A percentile compares a stretch with the other conserved stretches of the same genome.
Evolutionary conservation across 2,113 vertebrate species (phyloP).

Genomic region (Psittacus erithacus): DNA sequence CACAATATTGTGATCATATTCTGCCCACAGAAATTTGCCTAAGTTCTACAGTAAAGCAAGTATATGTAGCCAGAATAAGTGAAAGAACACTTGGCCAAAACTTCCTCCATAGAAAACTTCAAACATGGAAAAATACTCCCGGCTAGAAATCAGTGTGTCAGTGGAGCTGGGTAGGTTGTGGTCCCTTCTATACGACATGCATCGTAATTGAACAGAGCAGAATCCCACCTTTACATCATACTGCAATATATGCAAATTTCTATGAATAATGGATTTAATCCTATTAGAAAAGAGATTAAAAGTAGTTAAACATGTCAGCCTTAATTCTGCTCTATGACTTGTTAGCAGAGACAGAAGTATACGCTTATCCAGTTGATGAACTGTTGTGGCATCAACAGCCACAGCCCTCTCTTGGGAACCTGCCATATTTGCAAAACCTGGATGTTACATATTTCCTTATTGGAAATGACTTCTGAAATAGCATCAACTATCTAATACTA

Average conservation of each 20-base stretch:
- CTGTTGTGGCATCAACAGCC: not conserved
- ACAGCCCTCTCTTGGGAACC: not conserved
- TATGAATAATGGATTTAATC: constrained; percentile 47
- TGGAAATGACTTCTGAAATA: not conserved
- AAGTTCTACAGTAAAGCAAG: not conserved
- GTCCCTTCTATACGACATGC: not conserved
- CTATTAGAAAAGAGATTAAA: constrained; percentile 54
- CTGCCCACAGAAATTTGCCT: not conserved
- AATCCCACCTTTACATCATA: not conserved
- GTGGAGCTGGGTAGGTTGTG: not conserved
- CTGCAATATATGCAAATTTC: constrained; percentile 3
- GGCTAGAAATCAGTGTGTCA: not conserved
- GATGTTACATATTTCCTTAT: not conserved
- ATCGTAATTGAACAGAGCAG: not conserved
- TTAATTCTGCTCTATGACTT: constrained; percentile 35
- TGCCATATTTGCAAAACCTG: not conserved
- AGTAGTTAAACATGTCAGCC: constrained; percentile 40
- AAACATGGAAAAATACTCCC: not conserved
- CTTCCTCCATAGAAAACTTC: not conserved
- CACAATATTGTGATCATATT: not conserved
- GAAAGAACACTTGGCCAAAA: not conserved
- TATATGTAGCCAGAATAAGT: not conserved
- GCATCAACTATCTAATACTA: not conserved
- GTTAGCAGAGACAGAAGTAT: constrained; percentile 13
- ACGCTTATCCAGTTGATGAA: not conserved